Percentiles rank a stretch among this genome's conserved stretches.
Evolutionary conservation across 2,113 vertebrate genomes (phyloP).

Genomic region (Tetraodon nigroviridis): DNA sequence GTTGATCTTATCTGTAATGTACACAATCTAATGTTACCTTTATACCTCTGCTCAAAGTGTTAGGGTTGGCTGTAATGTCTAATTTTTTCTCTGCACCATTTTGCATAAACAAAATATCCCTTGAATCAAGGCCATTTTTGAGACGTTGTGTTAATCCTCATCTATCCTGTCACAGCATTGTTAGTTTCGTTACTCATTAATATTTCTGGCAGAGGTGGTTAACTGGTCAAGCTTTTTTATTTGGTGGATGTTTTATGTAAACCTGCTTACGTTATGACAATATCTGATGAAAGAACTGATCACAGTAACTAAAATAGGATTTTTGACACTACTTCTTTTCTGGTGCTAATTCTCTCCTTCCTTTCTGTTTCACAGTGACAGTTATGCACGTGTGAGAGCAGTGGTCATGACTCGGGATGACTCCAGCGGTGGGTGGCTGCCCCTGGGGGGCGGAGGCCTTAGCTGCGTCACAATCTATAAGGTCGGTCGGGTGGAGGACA

Average conservation of each 20-base stretch:
- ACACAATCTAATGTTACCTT: too few species aligned
- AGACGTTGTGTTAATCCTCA: too few species aligned
- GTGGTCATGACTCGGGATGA: constrained; percentile 99
- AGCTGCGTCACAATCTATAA: constrained; percentile 97
- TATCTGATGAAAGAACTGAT: neutral
- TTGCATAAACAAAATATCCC: too few species aligned
- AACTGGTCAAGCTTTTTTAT: neutral
- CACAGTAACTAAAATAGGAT: constrained; percentile 15
- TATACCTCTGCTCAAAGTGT: too few species aligned
- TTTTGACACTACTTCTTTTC: neutral
- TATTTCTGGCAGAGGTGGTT: too few species aligned
- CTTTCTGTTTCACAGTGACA: constrained; percentile 69
- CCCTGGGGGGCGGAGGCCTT: constrained; percentile 91
- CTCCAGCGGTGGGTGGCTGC: constrained; percentile 98
- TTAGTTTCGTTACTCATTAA: too few species aligned
- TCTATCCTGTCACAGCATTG: too few species aligned
- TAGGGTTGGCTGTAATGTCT: too few species aligned
- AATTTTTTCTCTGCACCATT: too few species aligned
- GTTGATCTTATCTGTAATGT: too few species aligned
- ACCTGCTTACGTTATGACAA: too few species aligned
- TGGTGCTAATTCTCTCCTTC: neutral
- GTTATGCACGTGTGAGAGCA: constrained; percentile 99
- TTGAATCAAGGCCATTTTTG: too few species aligned
- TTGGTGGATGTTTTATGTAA: neutral
- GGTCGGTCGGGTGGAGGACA: constrained; percentile 88